Conservation (phyloP, 2,888 invertebrate species). For the Branchipolynoe longqiensis region DNA sequence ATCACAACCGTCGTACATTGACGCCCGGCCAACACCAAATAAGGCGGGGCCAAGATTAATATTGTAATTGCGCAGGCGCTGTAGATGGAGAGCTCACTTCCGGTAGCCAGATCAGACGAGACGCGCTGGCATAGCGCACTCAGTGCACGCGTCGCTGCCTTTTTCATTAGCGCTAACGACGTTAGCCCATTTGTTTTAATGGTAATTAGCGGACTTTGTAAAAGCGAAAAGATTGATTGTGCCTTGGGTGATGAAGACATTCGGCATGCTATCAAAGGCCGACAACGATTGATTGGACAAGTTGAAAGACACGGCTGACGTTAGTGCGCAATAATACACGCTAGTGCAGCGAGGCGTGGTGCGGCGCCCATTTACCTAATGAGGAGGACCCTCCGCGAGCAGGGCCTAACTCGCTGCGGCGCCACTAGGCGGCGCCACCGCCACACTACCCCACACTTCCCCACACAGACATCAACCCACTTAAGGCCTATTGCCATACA, state of each 20-base stretch:
- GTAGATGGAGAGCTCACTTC: slow-evolving; percentile 53
- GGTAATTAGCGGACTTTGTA: slow-evolving; percentile 57
- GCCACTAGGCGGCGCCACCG: neutral
- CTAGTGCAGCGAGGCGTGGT: slow-evolving; percentile 29
- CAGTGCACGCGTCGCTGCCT: slow-evolving; percentile 50
- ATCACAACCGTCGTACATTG: neutral
- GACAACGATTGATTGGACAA: slow-evolving; percentile 55
- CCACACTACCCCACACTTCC: no score
- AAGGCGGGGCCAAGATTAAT: slow-evolving; percentile 47
- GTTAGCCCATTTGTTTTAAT: slow-evolving; percentile 56
- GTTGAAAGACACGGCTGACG: slow-evolving; percentile 46
- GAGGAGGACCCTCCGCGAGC: neutral
- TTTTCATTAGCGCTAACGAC: slow-evolving; percentile 53
- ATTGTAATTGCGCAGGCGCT: slow-evolving; percentile 54
- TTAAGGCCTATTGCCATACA: slow-evolving; percentile 43
- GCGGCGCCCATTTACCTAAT: slow-evolving; percentile 46
- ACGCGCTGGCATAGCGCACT: slow-evolving; percentile 42
- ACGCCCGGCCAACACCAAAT: slow-evolving; percentile 22
- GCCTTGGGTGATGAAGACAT: slow-evolving; percentile 54
- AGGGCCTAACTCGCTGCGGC: slow-evolving; percentile 13
- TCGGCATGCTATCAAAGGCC: slow-evolving; percentile 53
- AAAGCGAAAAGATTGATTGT: slow-evolving; percentile 57
- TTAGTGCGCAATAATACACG: slow-evolving; percentile 50
- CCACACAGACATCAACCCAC: slow-evolving; percentile 41
- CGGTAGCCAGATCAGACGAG: slow-evolving; percentile 55